These are phyloP conservation scores for Euphydryas editha DNA, from an alignment of 2,888 invertebrate genomes.

Conservation along the genomic window DNA sequence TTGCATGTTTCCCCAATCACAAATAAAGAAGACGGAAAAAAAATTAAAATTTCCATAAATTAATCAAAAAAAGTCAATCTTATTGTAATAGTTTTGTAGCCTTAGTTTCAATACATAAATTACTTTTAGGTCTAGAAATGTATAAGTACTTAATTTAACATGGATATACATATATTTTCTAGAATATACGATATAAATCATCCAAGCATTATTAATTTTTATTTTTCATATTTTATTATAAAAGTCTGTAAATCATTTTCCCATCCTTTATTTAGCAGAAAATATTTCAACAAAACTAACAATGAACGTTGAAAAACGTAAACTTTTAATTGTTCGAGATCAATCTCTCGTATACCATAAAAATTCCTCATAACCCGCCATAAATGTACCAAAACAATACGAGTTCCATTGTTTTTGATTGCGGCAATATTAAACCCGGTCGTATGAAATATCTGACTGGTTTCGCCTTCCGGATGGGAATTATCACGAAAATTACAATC, in stretches of 20 bases:
- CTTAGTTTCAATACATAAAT: too few species aligned
- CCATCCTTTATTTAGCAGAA: not conserved
- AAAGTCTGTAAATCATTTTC: not conserved
- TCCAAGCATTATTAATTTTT: not conserved
- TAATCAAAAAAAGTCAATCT: too few species aligned
- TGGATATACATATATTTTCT: too few species aligned
- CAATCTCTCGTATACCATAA: constrained; percentile 38
- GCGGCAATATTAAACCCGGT: constrained; percentile 41
- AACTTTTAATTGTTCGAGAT: constrained; percentile 35
- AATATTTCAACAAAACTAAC: constrained; percentile 5
- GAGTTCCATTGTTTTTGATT: constrained; percentile 39
- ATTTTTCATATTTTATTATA: not conserved
- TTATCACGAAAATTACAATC: constrained; percentile 42
- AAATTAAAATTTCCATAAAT: too few species aligned
- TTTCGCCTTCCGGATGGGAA: constrained; percentile 29
- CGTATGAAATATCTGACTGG: constrained; percentile 36
- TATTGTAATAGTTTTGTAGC: too few species aligned
- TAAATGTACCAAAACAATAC: constrained; percentile 39
- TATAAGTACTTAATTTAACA: too few species aligned
- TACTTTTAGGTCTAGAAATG: too few species aligned
- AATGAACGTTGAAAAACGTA: constrained; percentile 10
- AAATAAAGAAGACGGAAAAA: too few species aligned
- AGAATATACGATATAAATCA: not conserved
- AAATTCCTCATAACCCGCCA: constrained; percentile 35
- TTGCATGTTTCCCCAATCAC: too few species aligned